Evolutionary conservation across 2,888 invertebrate genomes (phyloP).

Genomic region (Sesamia inferens): DNA sequence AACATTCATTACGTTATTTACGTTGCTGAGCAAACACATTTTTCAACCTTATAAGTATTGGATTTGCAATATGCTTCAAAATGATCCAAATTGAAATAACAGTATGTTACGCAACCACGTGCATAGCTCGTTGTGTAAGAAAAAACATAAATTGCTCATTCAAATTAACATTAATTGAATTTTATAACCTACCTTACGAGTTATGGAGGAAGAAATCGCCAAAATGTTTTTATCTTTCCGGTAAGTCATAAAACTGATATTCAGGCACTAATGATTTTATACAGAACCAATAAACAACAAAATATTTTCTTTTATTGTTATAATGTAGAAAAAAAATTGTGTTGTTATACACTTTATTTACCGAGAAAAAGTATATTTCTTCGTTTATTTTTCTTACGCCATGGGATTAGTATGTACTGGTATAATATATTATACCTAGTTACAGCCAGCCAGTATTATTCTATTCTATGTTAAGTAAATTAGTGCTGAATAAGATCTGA

Average conservation of each 20-base stretch:
- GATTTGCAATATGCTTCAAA: too few species aligned
- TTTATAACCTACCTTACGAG: slow-evolving; percentile 12
- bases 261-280: background rate
- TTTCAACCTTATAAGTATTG: too few species aligned
- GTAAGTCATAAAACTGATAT: background rate
- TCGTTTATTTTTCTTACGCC: background rate
- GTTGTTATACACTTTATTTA: background rate
- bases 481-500: too few species aligned
- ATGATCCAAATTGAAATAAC: too few species aligned
- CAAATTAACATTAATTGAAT: slow-evolving; percentile 17
- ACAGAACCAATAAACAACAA: background rate
- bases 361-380: background rate
- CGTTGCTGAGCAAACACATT: too few species aligned
- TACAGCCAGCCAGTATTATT: too few species aligned
- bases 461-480: too few species aligned
- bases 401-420: background rate
- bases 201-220: background rate
- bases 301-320: background rate
- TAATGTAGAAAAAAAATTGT: background rate
- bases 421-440: too few species aligned
- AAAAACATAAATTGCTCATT: slow-evolving; percentile 16
- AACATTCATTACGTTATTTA: too few species aligned
- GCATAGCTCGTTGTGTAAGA: slow-evolving; percentile 10
- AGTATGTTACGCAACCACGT: background rate
- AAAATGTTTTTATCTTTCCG: background rate